phyloP scores from a whole-genome alignment of 2,888 invertebrate species.

The Archips xylosteana region DNA sequence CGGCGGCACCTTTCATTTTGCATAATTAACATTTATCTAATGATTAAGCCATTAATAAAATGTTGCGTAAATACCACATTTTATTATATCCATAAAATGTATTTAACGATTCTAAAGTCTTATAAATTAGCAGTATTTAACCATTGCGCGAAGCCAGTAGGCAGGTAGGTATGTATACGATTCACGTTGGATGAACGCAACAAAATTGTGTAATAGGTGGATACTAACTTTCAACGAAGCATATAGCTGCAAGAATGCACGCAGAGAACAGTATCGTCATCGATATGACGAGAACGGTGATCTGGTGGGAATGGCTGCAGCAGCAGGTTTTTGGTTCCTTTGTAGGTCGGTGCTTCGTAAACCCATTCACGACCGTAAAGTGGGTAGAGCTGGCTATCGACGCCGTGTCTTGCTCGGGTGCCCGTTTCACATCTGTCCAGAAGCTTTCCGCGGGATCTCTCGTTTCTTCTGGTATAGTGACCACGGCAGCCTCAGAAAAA shows the following conservation, averaged over 20 bases:
- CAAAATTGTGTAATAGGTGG: slow-evolving; percentile 27
- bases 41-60: not conserved
- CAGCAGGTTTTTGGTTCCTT: slow-evolving; percentile 88
- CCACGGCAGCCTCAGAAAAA: slow-evolving; percentile 64
- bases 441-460: slow-evolving; percentile 70
- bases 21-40: not conserved
- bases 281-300: slow-evolving; percentile 92
- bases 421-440: slow-evolving; percentile 80
- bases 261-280: slow-evolving; percentile 93
- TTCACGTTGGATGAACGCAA: slow-evolving; percentile 13
- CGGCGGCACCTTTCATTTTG: slow-evolving; percentile 4
- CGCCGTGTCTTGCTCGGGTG: slow-evolving; percentile 87
- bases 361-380: slow-evolving; percentile 94
- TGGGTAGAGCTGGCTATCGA: slow-evolving; percentile 95
- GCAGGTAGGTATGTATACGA: not conserved
- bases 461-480: slow-evolving; percentile 76
- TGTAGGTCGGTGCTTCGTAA: slow-evolving; percentile 87
- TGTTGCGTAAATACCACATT: slow-evolving; percentile 3
- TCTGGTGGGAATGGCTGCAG: slow-evolving; percentile 91
- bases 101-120: slow-evolving; percentile 10
- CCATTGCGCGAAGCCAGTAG: slow-evolving; percentile 5
- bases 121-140: slow-evolving; percentile 1
- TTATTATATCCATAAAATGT: slow-evolving; percentile 3
- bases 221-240: slow-evolving; percentile 93
- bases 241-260: slow-evolving; percentile 92